Evolutionary conservation across 2,888 invertebrate species (phyloP), one percentile per base, ranked within the genome.

Genomic region (Lasioglossum villosulum): DNA sequence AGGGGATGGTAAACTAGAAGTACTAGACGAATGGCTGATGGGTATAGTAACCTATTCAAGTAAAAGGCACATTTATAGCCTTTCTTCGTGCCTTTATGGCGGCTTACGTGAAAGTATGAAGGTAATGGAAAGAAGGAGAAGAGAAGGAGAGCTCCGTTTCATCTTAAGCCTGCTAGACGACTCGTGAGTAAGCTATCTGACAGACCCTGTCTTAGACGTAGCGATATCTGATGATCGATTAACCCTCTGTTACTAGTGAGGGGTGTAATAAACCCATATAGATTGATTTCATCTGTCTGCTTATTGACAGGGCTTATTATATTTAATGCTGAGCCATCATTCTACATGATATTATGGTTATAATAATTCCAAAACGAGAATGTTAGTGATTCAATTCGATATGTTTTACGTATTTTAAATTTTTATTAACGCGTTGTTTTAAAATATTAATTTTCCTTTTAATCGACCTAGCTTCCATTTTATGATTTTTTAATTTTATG

Each of bases 41-140:
- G 63, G 30, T 66, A 66, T 34, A 34, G 66, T 19, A 66, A 34
- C 19, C 34, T 30, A 66, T 34, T 66, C 66, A 23, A 34, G 66
- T 34, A 34, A 66, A 66, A 23, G 66, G 34, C 34, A 23, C 66
- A 34, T 66, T 66, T 66, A 66, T 66, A 34, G 66, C 66, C 66
- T 34, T 34, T 66, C 66, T 66, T 66, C 66, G 34, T 30, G 34
- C 66, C 19, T 66, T 66, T 66, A 66, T 23, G 34, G 66, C 19
- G 66, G 66, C 30, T 66, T 66, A 66, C 34, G 66, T 34, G 66
- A 10, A 34, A 34, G 66, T 30, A 66, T 34, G 66, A 66, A 23
- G 34, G 66, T 66, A 66, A 23, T 34, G 63, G 30, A 63, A 63
- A 63, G 63, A 16, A 30, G 16, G 2, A 5, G 59, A 63, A 63